phyloP scores from a whole-genome alignment of 2,888 invertebrate species.

The Oligia strigilis region DNA sequence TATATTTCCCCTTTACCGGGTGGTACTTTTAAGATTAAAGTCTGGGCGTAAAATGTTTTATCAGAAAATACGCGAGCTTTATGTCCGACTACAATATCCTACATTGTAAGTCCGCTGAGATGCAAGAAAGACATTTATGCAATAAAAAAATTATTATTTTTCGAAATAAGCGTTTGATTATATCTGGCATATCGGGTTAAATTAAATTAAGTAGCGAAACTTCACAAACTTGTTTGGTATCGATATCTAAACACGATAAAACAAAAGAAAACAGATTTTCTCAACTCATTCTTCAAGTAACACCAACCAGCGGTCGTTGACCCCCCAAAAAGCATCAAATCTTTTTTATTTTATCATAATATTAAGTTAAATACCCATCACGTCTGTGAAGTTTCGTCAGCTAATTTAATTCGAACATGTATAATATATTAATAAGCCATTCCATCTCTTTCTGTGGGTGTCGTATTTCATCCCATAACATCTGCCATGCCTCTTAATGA shows the following conservation, averaged over 20 bases:
- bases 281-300: background rate
- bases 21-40: constrained; percentile 49
- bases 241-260: background rate
- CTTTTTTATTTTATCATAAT: background rate
- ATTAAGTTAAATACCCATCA: background rate
- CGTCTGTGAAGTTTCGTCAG: background rate
- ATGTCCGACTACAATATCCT: constrained; percentile 33
- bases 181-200: background rate
- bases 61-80: constrained; percentile 48
- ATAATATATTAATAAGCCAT: background rate
- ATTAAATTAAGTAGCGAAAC: background rate
- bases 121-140: constrained; percentile 8
- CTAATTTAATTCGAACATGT: background rate
- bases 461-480: background rate
- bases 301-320: background rate
- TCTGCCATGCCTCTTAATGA: background rate
- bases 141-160: constrained; percentile 7
- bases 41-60: constrained; percentile 43
- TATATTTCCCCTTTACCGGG: constrained; percentile 44
- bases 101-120: constrained; percentile 38
- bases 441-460: background rate
- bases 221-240: background rate
- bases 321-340: background rate
- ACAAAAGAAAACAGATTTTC: background rate
- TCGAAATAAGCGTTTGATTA: background rate